phyloP scores from a whole-genome alignment of 2,113 vertebrate species.

The Dissostichus mawsoni region DNA sequence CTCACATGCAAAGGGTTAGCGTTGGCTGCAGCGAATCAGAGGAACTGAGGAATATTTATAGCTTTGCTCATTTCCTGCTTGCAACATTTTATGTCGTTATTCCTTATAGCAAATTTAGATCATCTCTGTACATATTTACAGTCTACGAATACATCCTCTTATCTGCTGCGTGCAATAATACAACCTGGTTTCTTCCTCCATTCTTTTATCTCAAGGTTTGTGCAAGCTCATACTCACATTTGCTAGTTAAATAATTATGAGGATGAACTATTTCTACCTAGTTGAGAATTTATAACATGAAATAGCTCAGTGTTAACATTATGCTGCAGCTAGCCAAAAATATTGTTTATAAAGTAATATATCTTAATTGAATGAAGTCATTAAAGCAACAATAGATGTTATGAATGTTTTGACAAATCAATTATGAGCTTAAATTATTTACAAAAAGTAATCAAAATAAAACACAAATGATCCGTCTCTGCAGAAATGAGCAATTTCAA shows the following conservation, averaged over 20 bases:
- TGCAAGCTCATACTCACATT: neutral
- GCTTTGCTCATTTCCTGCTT: neutral
- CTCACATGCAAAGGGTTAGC: slow-evolving; percentile 9
- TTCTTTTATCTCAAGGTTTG: slow-evolving; percentile 1
- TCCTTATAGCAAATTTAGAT: neutral
- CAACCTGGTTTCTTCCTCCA: neutral
- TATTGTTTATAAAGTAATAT: neutral
- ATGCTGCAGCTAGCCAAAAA: neutral
- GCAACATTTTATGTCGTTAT: neutral
- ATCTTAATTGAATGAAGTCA: neutral
- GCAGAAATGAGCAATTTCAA: neutral
- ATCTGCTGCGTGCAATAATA: neutral
- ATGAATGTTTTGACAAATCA: neutral
- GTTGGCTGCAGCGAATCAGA: neutral
- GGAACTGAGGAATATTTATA: neutral
- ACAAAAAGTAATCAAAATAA: neutral
- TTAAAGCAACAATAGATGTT: neutral
- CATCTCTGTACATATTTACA: neutral
- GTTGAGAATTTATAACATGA: slow-evolving; percentile 1
- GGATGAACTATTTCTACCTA: neutral
- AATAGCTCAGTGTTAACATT: neutral
- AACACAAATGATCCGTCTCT: neutral
- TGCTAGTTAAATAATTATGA: slow-evolving; percentile 2
- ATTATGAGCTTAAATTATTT: neutral
- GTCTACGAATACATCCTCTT: neutral